Percentiles rank a stretch among this genome's conserved stretches.
Conservation (phyloP, 1,140 invertebrate species). For the Drosophila suzukii region DNA sequence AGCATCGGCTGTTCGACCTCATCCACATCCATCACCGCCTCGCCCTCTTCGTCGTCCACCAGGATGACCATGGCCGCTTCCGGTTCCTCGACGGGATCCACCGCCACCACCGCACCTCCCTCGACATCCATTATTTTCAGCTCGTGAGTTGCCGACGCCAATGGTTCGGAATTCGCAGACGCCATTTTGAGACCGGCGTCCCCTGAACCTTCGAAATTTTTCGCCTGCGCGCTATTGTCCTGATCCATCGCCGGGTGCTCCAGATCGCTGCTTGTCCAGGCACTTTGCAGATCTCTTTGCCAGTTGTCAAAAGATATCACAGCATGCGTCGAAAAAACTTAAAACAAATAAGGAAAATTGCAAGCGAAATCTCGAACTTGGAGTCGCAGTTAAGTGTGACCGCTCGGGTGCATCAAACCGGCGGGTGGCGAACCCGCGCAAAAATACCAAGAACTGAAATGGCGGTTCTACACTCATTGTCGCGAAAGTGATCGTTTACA, state of each 20-base stretch:
- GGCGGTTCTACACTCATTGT: neutral
- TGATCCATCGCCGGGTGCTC: conserved; percentile 16
- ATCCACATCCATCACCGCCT: neutral
- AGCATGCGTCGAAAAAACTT: conserved; percentile 10
- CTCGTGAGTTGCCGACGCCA: conserved; percentile 32
- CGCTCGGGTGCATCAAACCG: neutral
- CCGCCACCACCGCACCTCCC: conserved; percentile 36
- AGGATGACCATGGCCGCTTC: conserved; percentile 27
- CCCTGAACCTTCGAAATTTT: neutral
- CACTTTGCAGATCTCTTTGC: neutral
- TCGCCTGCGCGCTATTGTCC: neutral
- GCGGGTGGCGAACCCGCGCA: neutral
- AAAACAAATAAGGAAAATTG: conserved; percentile 1
- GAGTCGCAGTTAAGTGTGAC: conserved; percentile 2
- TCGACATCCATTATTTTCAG: conserved; percentile 71
- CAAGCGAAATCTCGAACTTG: conserved; percentile 8
- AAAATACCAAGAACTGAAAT: neutral
- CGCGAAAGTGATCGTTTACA: no score
- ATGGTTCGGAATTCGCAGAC: conserved; percentile 29
- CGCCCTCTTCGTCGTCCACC: conserved; percentile 44
- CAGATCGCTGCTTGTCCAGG: neutral
- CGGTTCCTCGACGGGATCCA: neutral
- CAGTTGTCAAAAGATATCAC: neutral
- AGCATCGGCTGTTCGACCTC: conserved; percentile 4
- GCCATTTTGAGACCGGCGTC: conserved; percentile 66